Evolutionary conservation across 2,113 vertebrate species (phyloP), one percentile per base, ranked within the genome.

Genomic region (Psilopsiagon aymara): DNA sequence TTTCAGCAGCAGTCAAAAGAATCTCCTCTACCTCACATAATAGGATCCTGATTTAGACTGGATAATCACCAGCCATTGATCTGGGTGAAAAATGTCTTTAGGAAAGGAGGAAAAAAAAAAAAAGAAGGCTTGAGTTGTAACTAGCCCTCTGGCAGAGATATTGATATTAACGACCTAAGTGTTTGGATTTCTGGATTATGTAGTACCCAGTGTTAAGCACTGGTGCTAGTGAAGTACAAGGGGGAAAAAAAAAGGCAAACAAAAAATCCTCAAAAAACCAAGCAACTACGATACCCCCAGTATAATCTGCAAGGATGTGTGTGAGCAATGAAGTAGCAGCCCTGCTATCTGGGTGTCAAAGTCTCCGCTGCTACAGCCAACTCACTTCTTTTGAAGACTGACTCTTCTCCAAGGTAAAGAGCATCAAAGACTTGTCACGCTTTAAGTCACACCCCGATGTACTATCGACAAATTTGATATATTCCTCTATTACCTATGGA

Each of bases 1-100:
- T 94, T 95, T 93, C 74, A 94, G 83, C 67, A 87, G 83, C 33
- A 94, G 77, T 94, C 83, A 92, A 91, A 96, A 95, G 94, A 88
- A 82, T 41, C 52, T 84, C 37, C 57, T 88, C 70, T 86, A n/a
- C 24, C n/a, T 75, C 94, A 60, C 52, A 83, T 93, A 95, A 95
- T 64, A 91, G 88, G 62, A 77, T 63, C 79, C 81, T 79, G 83
- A 95, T 93, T 93, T 89, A 75, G 86, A 76, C 57, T 90, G 52
- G 91, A 92, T 95, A 94, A 96, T 91, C 86, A 97, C 64, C 43
- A 84, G 83, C 37, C 39, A 0, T 73, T 95, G 81, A 95, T 95
- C 66, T 89, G 49, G 29, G 77, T 89, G 83, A 91, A 97, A 94
- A 93, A 95, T 53, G 29, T 78, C 92, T 79, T 91, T 82, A 96